Evolutionary conservation across 2,113 vertebrate genomes (phyloP).

Genomic region (Paradisaea rubra): DNA sequence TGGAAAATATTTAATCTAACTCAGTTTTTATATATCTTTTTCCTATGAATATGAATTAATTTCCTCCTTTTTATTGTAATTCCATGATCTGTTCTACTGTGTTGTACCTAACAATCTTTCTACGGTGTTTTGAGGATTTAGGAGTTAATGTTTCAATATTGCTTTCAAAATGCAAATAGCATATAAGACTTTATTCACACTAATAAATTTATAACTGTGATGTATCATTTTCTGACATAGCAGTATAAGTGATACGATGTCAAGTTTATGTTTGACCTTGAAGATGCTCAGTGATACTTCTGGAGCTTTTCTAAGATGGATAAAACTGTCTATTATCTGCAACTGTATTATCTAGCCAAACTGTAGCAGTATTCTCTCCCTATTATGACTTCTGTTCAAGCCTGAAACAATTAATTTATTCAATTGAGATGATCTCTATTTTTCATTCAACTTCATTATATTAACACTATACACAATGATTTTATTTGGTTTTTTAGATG

Average conservation of each 20-base stretch:
- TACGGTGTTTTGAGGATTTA: background rate
- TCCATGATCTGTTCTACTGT: background rate
- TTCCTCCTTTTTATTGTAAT: background rate
- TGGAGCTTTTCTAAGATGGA: conserved; percentile 18
- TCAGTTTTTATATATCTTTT: background rate
- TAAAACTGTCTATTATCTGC: conserved; percentile 14
- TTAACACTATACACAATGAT: background rate
- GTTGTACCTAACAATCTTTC: background rate
- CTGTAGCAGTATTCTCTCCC: conserved; percentile 8
- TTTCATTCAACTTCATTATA: conserved; percentile 9
- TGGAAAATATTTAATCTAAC: background rate
- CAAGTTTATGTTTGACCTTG: conserved; percentile 39
- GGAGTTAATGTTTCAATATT: background rate
- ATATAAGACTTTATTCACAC: background rate
- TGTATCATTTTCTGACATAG: conserved; percentile 1
- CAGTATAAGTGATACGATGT: background rate
- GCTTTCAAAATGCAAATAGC: background rate
- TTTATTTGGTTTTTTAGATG: background rate
- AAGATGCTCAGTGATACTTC: background rate
- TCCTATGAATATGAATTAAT: background rate
- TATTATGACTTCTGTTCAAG: conserved; percentile 3
- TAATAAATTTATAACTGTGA: background rate
- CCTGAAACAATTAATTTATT: background rate
- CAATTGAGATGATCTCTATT: background rate
- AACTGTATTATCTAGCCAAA: conserved; percentile 4